These are phyloP conservation scores for Diprion similis DNA, from an alignment of 1,140 invertebrate genomes.

Conservation along the genomic window DNA sequence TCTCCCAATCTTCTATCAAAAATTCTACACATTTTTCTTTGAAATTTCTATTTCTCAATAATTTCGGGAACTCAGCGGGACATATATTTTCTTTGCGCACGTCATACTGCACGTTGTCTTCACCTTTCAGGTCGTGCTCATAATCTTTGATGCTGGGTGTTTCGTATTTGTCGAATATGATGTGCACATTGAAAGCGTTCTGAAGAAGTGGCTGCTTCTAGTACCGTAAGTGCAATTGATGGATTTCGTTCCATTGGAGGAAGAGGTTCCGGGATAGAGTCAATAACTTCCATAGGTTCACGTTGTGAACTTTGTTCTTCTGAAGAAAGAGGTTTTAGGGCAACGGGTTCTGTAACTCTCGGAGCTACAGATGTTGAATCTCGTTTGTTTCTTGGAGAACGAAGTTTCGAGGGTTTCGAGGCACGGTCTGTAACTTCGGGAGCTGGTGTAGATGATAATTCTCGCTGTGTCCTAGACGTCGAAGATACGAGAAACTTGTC, in stretches of 20 bases:
- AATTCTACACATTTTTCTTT: too few relatives aligned
- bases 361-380: constrained; percentile 2
- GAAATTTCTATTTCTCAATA: constrained; percentile 31
- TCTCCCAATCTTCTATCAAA: constrained; percentile 30
- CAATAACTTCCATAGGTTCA: constrained; percentile 3
- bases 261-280: not conserved
- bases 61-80: constrained; percentile 29
- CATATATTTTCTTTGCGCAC: constrained; percentile 31
- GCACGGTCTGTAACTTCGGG: constrained; percentile 1
- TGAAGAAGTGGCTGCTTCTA: not conserved
- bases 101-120: constrained; percentile 29
- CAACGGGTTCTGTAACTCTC: constrained; percentile 2
- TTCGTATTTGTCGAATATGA: constrained; percentile 30
- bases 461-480: constrained; percentile 1
- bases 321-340: constrained; percentile 1
- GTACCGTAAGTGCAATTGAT: constrained; percentile 2
- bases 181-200: constrained; percentile 16
- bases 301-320: constrained; percentile 2
- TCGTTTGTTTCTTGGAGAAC: constrained; percentile 2
- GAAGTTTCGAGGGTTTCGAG: not conserved
- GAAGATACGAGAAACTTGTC: too few relatives aligned
- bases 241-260: constrained; percentile 2
- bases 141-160: constrained; percentile 39
- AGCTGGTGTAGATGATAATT: constrained; percentile 3
- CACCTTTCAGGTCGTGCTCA: constrained; percentile 34